Evolutionary conservation across 2,797 vertebrate species (phyloP).

Genomic region (Tragopan temminckii): DNA sequence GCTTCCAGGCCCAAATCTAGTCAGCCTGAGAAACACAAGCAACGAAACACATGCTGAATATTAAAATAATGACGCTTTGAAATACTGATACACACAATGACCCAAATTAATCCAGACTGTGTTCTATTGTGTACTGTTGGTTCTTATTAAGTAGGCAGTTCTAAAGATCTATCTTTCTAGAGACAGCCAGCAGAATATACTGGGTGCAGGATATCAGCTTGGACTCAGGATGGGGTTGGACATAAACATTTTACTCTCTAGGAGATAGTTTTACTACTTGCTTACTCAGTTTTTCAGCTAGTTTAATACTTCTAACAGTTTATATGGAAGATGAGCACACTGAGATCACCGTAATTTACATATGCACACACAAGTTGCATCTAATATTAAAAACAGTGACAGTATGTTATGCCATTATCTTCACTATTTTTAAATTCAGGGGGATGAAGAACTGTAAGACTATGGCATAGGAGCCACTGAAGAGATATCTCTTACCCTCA

Average conservation of each 20-base stretch:
- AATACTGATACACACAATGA: not conserved
- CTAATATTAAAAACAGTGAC: not conserved
- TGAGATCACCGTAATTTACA: not conserved
- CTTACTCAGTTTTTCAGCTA: not conserved
- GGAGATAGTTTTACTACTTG: not conserved
- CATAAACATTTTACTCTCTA: not conserved
- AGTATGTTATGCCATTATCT: not conserved
- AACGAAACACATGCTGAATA: not conserved
- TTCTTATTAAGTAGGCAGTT: conserved; percentile 22
- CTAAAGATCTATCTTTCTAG: not conserved
- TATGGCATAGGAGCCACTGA: fast-evolving
- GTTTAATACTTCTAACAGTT: not conserved
- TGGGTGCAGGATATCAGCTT: not conserved
- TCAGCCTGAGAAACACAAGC: not conserved
- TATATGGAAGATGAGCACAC: not conserved
- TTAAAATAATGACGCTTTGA: not conserved
- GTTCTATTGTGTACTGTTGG: not conserved
- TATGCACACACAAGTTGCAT: not conserved
- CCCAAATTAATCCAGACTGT: not conserved
- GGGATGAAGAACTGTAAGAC: not conserved
- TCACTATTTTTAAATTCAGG: not conserved
- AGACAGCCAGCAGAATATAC: not conserved
- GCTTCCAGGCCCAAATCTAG: not conserved
- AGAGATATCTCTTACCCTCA: not conserved
- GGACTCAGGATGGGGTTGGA: not conserved